phyloP scores from a whole-genome alignment of 2,888 invertebrate species.

The Lasioglossum figueresi region DNA sequence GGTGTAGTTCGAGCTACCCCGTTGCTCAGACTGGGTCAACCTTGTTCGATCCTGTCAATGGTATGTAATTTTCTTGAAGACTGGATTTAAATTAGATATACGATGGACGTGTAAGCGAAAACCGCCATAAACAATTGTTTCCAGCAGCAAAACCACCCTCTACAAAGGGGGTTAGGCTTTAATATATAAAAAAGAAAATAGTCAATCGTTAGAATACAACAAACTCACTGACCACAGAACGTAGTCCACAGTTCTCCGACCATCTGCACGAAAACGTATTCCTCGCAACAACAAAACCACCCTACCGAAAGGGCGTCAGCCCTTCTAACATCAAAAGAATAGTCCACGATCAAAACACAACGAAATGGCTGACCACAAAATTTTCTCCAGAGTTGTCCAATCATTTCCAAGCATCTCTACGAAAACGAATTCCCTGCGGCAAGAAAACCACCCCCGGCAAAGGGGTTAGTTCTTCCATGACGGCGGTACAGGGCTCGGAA shows the following conservation, averaged over 20 bases:
- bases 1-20: background rate
- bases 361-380: background rate
- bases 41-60: background rate
- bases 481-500: background rate
- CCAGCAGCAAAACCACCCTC: too few species aligned
- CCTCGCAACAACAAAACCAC: too few species aligned
- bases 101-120: background rate
- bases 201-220: too few species aligned
- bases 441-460: background rate
- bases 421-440: background rate
- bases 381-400: background rate
- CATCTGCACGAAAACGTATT: too few species aligned
- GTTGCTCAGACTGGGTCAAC: background rate
- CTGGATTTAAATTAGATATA: background rate
- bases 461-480: background rate
- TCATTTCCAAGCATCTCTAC: background rate
- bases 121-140: too few species aligned
- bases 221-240: too few species aligned
- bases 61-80: background rate
- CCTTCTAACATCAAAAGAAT: too few species aligned
- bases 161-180: too few species aligned
- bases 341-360: background rate
- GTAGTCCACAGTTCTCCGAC: too few species aligned
- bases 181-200: too few species aligned
- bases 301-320: too few species aligned